A percentile compares a stretch with the other conserved stretches of the same genome.
Conservation (phyloP, 2,888 invertebrate species). For the Leptogaster cylindrica region DNA sequence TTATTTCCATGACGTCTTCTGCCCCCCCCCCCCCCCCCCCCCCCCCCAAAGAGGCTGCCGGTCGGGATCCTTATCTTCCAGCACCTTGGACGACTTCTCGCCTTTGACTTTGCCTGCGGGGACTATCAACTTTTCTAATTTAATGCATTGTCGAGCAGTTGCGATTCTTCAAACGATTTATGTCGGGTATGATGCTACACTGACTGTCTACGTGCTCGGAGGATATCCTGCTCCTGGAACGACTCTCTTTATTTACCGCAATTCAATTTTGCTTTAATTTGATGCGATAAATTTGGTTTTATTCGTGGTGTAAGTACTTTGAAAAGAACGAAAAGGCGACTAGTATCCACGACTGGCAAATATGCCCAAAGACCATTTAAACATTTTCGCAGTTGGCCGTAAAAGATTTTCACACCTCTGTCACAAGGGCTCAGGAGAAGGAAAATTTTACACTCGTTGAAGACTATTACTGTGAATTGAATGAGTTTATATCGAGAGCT, state of each 20-base stretch:
- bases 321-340: background rate
- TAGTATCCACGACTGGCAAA: background rate
- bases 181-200: constrained; percentile 26
- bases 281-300: constrained; percentile 14
- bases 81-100: constrained; percentile 20
- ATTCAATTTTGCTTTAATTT: constrained; percentile 34
- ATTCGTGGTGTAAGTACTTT: background rate
- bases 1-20: background rate
- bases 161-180: constrained; percentile 41
- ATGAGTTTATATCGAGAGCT: background rate
- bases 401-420: background rate
- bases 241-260: constrained; percentile 28
- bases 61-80: no score
- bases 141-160: constrained; percentile 43
- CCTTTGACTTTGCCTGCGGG: constrained; percentile 41
- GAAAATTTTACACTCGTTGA: background rate
- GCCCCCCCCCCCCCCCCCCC: background rate
- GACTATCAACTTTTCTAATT: constrained; percentile 43
- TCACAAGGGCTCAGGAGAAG: no score
- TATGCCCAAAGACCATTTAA: background rate
- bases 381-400: background rate
- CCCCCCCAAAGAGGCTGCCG: constrained; percentile 3
- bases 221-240: background rate
- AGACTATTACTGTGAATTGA: background rate
- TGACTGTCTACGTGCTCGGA: background rate